Evolutionary conservation across 2,113 vertebrate species (phyloP).

Genomic region (Sapayoa aenigma): DNA sequence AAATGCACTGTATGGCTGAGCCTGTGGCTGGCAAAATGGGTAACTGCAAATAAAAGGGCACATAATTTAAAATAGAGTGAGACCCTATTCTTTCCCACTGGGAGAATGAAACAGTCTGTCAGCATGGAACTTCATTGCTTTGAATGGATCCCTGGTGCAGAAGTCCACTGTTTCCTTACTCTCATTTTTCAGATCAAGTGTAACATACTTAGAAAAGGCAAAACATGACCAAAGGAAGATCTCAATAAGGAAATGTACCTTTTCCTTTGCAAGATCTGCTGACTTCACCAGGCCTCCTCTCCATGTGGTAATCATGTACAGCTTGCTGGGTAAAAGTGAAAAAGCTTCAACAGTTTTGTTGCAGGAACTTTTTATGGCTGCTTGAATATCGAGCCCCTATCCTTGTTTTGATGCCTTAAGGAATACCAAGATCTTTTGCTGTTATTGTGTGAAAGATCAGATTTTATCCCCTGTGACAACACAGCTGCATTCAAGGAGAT

Average conservation of each 20-base stretch:
- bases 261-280: background rate
- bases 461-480: background rate
- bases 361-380: background rate
- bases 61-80: background rate
- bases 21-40: background rate
- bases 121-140: background rate
- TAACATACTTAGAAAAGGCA: background rate
- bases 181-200: background rate
- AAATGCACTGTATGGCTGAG: background rate
- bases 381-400: background rate
- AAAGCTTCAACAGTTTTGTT: background rate
- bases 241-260: background rate
- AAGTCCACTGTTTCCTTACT: background rate
- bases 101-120: background rate
- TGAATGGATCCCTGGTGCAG: background rate
- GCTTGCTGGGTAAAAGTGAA: background rate
- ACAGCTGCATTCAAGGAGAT: conserved; percentile 1
- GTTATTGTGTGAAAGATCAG: background rate
- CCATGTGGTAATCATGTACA: accelerated
- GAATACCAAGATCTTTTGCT: background rate
- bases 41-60: background rate
- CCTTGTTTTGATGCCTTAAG: background rate
- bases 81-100: background rate
- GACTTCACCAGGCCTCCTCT: background rate
- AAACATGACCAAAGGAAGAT: background rate